phyloP scores from a whole-genome alignment of 2,113 vertebrate species.

The Aptenodytes forsteri region DNA sequence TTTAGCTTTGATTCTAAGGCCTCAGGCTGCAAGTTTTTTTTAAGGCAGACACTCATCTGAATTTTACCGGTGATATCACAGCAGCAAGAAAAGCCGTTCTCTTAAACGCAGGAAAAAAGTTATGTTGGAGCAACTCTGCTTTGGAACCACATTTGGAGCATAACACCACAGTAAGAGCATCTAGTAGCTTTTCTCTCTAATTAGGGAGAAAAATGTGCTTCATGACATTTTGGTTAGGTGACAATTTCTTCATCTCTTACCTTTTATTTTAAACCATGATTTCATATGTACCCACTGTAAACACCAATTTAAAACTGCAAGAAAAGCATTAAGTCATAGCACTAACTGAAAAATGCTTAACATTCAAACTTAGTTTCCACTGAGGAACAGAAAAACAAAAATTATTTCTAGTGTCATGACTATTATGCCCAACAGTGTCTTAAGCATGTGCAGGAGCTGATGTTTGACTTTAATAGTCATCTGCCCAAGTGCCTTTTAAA shows the following conservation, averaged over 20 bases:
- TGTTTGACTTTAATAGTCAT: not conserved
- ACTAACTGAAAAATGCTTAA: not conserved
- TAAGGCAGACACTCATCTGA: not conserved
- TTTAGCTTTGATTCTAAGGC: not conserved
- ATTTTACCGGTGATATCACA: not conserved
- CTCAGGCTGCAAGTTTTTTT: not conserved
- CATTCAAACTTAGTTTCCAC: not conserved
- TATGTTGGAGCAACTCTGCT: not conserved
- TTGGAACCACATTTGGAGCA: not conserved
- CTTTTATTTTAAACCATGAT: not conserved
- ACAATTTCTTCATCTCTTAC: not conserved
- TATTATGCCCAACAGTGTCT: not conserved
- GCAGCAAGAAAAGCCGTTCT: not conserved
- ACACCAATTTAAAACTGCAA: not conserved
- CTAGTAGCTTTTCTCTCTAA: not conserved
- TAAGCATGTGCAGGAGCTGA: not conserved
- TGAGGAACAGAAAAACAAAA: not conserved
- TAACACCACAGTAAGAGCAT: not conserved
- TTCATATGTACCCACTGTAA: not conserved
- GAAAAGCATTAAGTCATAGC: not conserved
- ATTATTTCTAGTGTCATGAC: not conserved
- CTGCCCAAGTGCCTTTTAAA: not conserved
- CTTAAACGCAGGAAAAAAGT: accelerated
- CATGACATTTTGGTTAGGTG: not conserved
- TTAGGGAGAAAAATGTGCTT: not conserved